Evolutionary conservation across 2,797 vertebrate species (phyloP), one percentile per base, ranked within the genome.

Genomic region (Podargus strigoides): DNA sequence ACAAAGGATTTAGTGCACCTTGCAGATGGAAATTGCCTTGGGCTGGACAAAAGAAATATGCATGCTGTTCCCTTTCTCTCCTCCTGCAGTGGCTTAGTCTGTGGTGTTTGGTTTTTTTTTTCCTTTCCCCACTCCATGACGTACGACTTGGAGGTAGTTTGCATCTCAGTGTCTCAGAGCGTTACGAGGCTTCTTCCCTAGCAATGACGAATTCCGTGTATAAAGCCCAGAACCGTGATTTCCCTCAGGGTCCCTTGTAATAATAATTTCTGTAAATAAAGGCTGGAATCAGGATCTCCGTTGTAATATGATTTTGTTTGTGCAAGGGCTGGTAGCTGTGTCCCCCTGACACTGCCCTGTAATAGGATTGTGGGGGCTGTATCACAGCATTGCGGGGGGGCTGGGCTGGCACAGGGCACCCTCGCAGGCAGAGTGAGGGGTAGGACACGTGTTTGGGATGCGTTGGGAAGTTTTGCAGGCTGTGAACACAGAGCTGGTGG

Each of bases 241-340:
- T 97, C 95, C 96, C 95, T 86, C 39, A 63, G 92, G 96, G 62
- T 97, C 30, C 66, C 90, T 93, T 91, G 89, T 94, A 95, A 92
- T 96, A 95, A 95, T 93, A 92, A 97, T 95, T 97, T 95, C 95
- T 96, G 94, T 96, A 97, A 97, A 97, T 97, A 97, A 95, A 95
- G 87, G 74, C 86, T 95, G 77, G 82, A 90, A 93, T 92, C 58
- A 37, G 93, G 91, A 93, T 93, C 82, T 81, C 82, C 8, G 18
- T 87, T 95, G 91, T 85, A 95, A 97, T 74, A 83, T 93, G 90
- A 91, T 96, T 97, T 93, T 92, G 89, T 95, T 93, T 96, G 95
- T 89, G 74, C 82, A 74, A 89, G 89, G 70, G 79, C 72, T 94
- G 85, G 89, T 85, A 74, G 69, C 56, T 1, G 3, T 2, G 19